Evolutionary conservation across 2,113 vertebrate species (phyloP), one percentile per base, ranked within the genome.

Genomic region (Syngnathus typhle): DNA sequence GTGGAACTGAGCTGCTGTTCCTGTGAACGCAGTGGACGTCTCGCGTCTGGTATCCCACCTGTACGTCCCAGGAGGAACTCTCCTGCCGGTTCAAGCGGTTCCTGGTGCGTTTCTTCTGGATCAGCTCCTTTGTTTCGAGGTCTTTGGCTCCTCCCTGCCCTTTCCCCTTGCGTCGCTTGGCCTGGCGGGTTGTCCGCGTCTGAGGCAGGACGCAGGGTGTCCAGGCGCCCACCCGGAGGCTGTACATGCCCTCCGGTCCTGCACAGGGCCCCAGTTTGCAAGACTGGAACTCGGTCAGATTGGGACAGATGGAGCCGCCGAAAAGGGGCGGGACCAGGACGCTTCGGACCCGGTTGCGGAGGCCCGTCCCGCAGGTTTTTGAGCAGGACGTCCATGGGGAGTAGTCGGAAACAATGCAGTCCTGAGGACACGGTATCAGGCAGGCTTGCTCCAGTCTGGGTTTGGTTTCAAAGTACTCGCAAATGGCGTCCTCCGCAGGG

Each of bases 391-490:
- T 96, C 97, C 97, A 99, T 0, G 93, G 84, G 0, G 93, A 93
- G 27, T 96, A 99, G 54, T 95, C 93, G 0, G 95, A 93, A 73
- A 95, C 93, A 0, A 97, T 93, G 72, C 97, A 99, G 66, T 97
- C 94, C 83, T 95, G 93, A 15, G 89, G 93, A 82, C 97, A 98
- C 0, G 97, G 97, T 73, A 98, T 98, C 79, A 98, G 92, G 81
- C 97, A 99, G 0, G 93, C 96, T 89, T 99, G 97, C 77, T 98
- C 96, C 74, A 97, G 88, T 1, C 93, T 93, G 3, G 96, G 95
- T 79, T 94, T 94, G 0, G 94, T 94, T 80, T 98, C 96, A 36
- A 99, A 98, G 88, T 98, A 98, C 76, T 98, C 95, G 0, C 97
- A 99, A 81, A 99, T 98, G 82, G 85, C 88, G n/a, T 98, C 93